These are phyloP conservation scores for Okamejei kenojei DNA, from an alignment of 2,797 vertebrate genomes.

Conservation along the genomic window DNA sequence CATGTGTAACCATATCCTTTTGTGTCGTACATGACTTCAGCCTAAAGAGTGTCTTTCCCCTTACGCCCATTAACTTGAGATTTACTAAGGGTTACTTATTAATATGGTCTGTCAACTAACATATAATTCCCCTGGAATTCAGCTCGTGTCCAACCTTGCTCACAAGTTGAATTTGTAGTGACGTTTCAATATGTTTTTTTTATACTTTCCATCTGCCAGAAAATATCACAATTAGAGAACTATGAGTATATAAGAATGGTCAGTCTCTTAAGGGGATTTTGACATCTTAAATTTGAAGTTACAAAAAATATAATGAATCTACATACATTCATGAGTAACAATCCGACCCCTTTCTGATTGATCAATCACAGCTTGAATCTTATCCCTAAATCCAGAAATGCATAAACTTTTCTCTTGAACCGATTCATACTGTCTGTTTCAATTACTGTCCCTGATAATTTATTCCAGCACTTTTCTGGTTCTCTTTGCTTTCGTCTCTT, in stretches of 20 bases:
- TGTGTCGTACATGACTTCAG: no score
- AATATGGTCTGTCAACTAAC: no score
- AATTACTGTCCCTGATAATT: constrained; percentile 5
- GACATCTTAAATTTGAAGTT: neutral
- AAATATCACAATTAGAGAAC: neutral
- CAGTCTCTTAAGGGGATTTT: neutral
- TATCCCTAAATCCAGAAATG: neutral
- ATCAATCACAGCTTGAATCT: neutral
- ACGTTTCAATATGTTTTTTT: neutral
- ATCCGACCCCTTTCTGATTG: neutral
- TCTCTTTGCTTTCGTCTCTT: neutral
- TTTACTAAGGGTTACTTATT: no score
- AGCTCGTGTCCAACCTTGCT: no score
- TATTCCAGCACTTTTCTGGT: neutral
- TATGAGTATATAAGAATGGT: neutral
- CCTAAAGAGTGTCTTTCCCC: no score
- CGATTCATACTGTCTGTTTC: constrained; percentile 27
- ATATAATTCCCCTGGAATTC: no score
- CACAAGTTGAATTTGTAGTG: no score
- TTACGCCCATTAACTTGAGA: no score
- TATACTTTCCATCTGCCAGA: neutral
- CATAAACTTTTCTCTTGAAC: constrained; percentile 8
- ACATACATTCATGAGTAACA: neutral
- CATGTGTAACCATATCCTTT: no score
- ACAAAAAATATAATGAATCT: no score